Conservation (phyloP, 2,797 vertebrate species). For the Neomorphus geoffroyi region DNA sequence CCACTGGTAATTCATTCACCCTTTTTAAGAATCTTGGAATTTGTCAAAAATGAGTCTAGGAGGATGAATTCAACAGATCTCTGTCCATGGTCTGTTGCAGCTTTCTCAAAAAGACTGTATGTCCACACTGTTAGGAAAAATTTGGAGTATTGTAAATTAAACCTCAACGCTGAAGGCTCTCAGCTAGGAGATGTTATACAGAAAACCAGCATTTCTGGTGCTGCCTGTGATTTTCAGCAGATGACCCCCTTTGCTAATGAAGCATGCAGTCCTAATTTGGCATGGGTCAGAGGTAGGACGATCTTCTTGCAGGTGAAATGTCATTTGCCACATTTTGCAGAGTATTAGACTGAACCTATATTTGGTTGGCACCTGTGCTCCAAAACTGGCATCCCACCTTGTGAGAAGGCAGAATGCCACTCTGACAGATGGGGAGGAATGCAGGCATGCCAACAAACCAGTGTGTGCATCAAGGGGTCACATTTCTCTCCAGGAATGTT, state of each 20-base stretch:
- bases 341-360: conserved; percentile 49
- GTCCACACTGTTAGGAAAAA: conserved; percentile 5
- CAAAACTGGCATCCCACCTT: conserved; percentile 58
- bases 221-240: conserved; percentile 45
- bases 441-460: conserved; percentile 51
- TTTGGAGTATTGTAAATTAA: not conserved
- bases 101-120: not conserved
- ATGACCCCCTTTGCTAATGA: conserved; percentile 63
- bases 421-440: conserved; percentile 66
- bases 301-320: conserved; percentile 52
- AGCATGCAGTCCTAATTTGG: conserved; percentile 57
- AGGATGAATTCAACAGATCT: conserved; percentile 19
- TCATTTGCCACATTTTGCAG: conserved; percentile 61
- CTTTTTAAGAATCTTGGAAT: not conserved
- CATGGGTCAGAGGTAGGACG: conserved; percentile 11
- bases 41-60: not conserved
- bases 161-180: not conserved
- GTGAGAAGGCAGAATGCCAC: conserved; percentile 58
- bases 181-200: not conserved
- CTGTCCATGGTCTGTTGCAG: conserved; percentile 39
- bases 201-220: conserved; percentile 32
- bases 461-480: conserved; percentile 58
- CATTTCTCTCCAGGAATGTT: conserved; percentile 68
- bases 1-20: not conserved
- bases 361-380: conserved; percentile 63